Evolutionary conservation across 2,888 invertebrate genomes (phyloP).

Genomic region (Pyrrhia umbra): DNA sequence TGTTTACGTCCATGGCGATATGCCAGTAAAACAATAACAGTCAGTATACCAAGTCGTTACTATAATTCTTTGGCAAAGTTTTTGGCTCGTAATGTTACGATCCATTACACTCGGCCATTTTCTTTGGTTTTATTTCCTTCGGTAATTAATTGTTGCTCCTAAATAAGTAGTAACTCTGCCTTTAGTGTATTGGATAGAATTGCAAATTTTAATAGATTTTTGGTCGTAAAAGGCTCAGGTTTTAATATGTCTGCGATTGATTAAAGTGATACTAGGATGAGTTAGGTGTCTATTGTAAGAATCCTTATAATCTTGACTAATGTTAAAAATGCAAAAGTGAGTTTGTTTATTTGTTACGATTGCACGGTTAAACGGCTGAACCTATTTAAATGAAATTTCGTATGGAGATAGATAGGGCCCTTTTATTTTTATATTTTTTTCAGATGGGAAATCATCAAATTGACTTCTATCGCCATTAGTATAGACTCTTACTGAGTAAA

Average conservation of each 20-base stretch:
- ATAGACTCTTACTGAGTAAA: no score
- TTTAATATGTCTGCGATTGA: no score
- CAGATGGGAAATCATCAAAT: no score
- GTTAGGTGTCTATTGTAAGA: not conserved
- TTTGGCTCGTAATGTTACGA: slow-evolving; percentile 44
- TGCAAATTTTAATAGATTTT: slow-evolving; percentile 15
- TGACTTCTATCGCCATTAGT: no score
- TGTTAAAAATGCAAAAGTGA: no score
- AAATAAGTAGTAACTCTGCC: slow-evolving; percentile 38
- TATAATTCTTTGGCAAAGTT: slow-evolving; percentile 42
- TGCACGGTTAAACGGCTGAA: no score
- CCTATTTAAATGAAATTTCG: no score
- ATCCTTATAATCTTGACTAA: no score
- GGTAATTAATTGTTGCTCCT: slow-evolving; percentile 51
- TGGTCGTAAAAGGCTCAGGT: slow-evolving; percentile 23
- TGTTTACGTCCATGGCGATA: slow-evolving; percentile 27
- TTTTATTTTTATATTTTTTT: no score
- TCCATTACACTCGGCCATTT: slow-evolving; percentile 44
- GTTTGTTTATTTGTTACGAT: no score
- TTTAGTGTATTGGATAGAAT: slow-evolving; percentile 39
- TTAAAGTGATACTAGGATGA: not conserved
- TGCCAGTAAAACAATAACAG: slow-evolving; percentile 42
- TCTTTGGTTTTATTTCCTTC: slow-evolving; percentile 46
- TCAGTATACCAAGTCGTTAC: slow-evolving; percentile 23
- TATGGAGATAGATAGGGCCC: no score